Percentiles rank a stretch among this genome's conserved stretches.
These are phyloP conservation scores for Nettapus auritus DNA, from an alignment of 2,113 vertebrate genomes.

Conservation along the genomic window DNA sequence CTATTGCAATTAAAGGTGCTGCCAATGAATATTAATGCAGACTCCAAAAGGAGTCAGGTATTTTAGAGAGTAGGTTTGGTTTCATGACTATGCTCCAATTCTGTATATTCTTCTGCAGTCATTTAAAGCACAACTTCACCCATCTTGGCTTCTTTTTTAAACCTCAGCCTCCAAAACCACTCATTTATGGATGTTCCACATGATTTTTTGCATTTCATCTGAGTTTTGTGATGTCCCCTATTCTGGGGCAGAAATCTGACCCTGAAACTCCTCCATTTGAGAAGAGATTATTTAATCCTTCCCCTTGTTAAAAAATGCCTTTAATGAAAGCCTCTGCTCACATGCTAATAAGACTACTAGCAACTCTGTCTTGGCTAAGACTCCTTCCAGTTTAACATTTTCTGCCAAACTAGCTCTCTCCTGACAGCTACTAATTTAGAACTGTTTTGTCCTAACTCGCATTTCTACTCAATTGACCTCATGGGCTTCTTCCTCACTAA, in stretches of 20 bases:
- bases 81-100: not conserved
- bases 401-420: conserved; percentile 43
- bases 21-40: not conserved
- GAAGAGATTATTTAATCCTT: not conserved
- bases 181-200: not conserved
- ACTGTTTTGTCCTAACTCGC: conserved; percentile 25
- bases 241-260: not conserved
- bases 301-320: not conserved
- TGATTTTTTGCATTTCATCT: not conserved
- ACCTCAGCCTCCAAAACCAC: not conserved
- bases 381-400: not conserved
- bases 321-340: not conserved
- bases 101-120: not conserved
- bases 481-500: not conserved
- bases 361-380: conserved; percentile 4
- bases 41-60: not conserved
- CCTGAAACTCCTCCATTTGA: not conserved
- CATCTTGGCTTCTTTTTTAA: not conserved
- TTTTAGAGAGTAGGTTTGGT: not conserved
- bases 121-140: not conserved
- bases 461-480: conserved; percentile 37
- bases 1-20: not conserved
- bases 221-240: not conserved
- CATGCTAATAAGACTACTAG: not conserved
- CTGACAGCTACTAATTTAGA: conserved; percentile 50